Conservation (phyloP, 2,888 invertebrate genomes). For the Mesorhabditis belari region DNA sequence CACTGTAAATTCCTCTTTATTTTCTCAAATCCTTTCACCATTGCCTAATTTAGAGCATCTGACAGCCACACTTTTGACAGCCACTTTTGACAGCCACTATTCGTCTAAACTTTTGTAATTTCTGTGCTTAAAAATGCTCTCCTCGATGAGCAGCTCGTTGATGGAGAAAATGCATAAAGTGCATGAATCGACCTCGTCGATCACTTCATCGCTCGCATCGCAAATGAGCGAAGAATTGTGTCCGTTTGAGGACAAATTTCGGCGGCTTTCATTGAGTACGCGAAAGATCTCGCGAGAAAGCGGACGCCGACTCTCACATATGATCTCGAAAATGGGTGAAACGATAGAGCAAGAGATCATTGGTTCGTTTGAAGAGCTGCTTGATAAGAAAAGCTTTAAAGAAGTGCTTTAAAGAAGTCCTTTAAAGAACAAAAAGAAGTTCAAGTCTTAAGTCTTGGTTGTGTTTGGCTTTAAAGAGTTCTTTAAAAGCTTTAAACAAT, state of each 20-base stretch:
- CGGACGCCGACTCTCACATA: constrained; percentile 28
- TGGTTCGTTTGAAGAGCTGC: not conserved
- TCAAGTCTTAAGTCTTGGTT: too few relatives aligned
- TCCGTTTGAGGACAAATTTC: constrained; percentile 11
- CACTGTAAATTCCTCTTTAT: too few relatives aligned
- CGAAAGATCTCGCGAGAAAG: constrained; percentile 19
- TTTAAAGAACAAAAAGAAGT: too few relatives aligned
- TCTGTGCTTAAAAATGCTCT: constrained; percentile 32
- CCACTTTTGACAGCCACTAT: too few relatives aligned
- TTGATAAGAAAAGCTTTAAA: not conserved
- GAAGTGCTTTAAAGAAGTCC: too few relatives aligned
- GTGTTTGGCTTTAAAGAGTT: too few relatives aligned
- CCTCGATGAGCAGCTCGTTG: constrained; percentile 12
- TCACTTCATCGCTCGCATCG: constrained; percentile 32
- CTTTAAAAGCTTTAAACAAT: too few relatives aligned
- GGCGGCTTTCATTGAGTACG: constrained; percentile 30
- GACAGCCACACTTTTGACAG: too few relatives aligned
- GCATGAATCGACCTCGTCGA: constrained; percentile 31
- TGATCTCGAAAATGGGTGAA: constrained; percentile 33
- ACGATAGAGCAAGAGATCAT: constrained; percentile 28
- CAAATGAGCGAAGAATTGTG: constrained; percentile 13
- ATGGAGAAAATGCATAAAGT: constrained; percentile 35
- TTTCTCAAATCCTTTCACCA: too few relatives aligned
- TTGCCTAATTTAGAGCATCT: too few relatives aligned
- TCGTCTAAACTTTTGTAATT: too few relatives aligned